Evolutionary conservation across 2,888 invertebrate species (phyloP), one percentile per base, ranked within the genome.

Genomic region (Drosophila greeni): DNA sequence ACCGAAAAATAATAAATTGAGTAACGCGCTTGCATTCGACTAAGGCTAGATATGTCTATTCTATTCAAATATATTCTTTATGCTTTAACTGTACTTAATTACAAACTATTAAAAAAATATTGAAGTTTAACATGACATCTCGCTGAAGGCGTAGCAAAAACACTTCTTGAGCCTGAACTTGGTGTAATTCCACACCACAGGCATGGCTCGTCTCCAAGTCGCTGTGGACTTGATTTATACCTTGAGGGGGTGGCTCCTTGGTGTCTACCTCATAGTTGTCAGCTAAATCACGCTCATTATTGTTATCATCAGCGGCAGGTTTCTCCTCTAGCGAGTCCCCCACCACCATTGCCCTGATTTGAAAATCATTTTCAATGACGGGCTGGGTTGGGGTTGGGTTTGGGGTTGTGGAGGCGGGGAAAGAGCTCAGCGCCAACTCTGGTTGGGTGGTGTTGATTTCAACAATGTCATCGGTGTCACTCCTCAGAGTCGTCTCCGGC

Each of bases 231-330:
- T 83, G 75, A 75, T 75, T 74, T 70, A 70, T 74, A 54, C 55
- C 51, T 14, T 53, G 52, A 9, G 64, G 53, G 39, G 54, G 69
- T 64, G 57, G 45, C 51, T 67, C 43, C 53, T 48, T 20, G 71
- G 48, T 62, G 68, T 43, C 52, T 67, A 53, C 51, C 68, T 84
- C 79, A 76, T 86, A 76, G 78, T 70, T 85, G 85, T 85, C 82
- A 78, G 71, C 77, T 75, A 86, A 86, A 85, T 86, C 84, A 80
- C 79, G 75, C 77, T 83, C 78, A 86, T 86, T 86, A 86, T 83
- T 77, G 79, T 84, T 79, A 79, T 82, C 72, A 78, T 80, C 73
- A 67, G 56, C 57, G 66, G 64, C 81, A 70, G 75, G 70, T 66
- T 74, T 70, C 39, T 56, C 20, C 39, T 56, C 45, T 45, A 33